phyloP scores from a whole-genome alignment of 2,797 vertebrate species.

The Leptodactylus fallax region DNA sequence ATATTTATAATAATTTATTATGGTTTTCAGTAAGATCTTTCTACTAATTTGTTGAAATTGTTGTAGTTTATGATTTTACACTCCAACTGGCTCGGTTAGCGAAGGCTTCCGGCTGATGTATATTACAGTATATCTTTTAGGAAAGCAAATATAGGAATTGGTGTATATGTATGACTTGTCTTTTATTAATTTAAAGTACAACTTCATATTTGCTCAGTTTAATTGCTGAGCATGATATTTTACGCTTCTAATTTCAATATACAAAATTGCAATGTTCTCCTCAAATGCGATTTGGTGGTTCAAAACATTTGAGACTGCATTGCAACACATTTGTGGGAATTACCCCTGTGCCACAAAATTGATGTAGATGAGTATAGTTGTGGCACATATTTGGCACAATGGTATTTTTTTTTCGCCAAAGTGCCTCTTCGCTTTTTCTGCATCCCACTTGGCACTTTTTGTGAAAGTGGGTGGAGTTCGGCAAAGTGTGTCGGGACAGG shows the following conservation, averaged over 20 bases:
- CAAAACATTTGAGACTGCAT: too few relatives aligned
- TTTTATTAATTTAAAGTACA: neutral
- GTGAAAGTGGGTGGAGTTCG: too few relatives aligned
- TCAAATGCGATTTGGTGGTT: too few relatives aligned
- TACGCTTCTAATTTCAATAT: neutral
- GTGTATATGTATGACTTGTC: neutral
- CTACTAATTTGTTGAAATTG: conserved; percentile 36
- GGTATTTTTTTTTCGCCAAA: too few relatives aligned
- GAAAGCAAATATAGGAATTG: neutral
- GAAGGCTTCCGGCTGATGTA: neutral
- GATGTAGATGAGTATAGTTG: too few relatives aligned
- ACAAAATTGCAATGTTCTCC: too few relatives aligned
- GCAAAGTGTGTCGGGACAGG: too few relatives aligned
- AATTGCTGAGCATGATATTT: neutral
- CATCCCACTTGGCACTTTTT: too few relatives aligned
- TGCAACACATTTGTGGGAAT: too few relatives aligned
- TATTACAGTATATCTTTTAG: neutral
- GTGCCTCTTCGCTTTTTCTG: too few relatives aligned
- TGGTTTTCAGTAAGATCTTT: conserved; percentile 16
- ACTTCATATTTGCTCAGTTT: neutral
- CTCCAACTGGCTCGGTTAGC: neutral
- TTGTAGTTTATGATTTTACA: conserved; percentile 4
- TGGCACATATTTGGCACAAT: too few relatives aligned
- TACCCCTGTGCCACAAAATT: too few relatives aligned
- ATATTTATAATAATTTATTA: conserved; percentile 46